Conservation (phyloP, 2,888 invertebrate species). For the Drosophila formosana region DNA sequence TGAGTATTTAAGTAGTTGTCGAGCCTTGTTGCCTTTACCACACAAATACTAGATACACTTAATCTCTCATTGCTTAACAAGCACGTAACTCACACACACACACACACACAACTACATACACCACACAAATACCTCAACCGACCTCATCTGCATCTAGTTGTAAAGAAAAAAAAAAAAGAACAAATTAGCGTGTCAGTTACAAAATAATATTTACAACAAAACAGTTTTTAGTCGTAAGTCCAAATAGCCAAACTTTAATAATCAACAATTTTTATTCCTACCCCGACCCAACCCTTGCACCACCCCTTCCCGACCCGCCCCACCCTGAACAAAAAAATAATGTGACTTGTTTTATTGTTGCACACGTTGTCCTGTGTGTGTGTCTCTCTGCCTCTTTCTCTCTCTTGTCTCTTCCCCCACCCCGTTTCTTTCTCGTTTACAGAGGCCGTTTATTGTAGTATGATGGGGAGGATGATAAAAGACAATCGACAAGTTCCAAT, state of each 20-base stretch:
- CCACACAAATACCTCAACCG: slow-evolving; percentile 20
- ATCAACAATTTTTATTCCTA: slow-evolving; percentile 81
- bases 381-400: slow-evolving; percentile 76
- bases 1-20: slow-evolving; percentile 21
- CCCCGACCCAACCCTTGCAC: slow-evolving; percentile 49
- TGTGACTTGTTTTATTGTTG: slow-evolving; percentile 37
- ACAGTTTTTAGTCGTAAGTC: slow-evolving; percentile 68
- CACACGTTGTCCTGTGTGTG: slow-evolving; percentile 68
- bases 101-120: slow-evolving; percentile 19
- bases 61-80: slow-evolving; percentile 11
- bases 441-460: slow-evolving; percentile 92
- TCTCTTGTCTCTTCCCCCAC: slow-evolving; percentile 85
- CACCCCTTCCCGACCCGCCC: slow-evolving; percentile 48
- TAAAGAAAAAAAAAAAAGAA: slow-evolving; percentile 23
- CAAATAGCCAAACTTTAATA: slow-evolving; percentile 74
- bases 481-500: slow-evolving; percentile 65
- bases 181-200: slow-evolving; percentile 50
- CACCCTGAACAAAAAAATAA: slow-evolving; percentile 18
- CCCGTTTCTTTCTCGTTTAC: slow-evolving; percentile 86
- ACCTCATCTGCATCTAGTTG: slow-evolving; percentile 42
- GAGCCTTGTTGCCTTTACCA: slow-evolving; percentile 10
- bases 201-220: slow-evolving; percentile 35
- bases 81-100: slow-evolving; percentile 13
- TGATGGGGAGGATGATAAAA: slow-evolving; percentile 86
- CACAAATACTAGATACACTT: background rate